phyloP scores from a whole-genome alignment of 2,113 vertebrate species.

The Labrus mixtus region DNA sequence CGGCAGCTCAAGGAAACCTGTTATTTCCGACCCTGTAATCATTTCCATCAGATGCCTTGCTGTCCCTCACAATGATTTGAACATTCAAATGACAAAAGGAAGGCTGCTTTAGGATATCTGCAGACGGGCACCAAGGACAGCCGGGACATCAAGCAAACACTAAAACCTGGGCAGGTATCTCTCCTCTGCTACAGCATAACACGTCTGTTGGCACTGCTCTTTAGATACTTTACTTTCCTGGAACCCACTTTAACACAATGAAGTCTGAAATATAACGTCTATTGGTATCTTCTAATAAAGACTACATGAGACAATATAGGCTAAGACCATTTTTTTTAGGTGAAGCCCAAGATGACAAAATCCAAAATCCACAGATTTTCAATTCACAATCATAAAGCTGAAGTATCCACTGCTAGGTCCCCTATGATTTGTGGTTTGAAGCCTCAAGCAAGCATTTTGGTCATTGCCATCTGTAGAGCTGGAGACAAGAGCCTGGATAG shows the following conservation, averaged over 20 bases:
- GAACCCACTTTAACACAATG: not conserved
- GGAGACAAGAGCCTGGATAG: too few species aligned
- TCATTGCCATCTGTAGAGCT: too few species aligned
- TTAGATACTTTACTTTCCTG: constrained; percentile 19
- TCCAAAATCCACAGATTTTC: too few species aligned
- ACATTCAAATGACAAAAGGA: constrained; percentile 75
- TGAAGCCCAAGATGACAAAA: too few species aligned
- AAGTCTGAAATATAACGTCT: not conserved
- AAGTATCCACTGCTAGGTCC: too few species aligned
- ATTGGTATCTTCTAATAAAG: not conserved
- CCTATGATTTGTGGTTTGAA: too few species aligned
- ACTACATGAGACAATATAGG: not conserved
- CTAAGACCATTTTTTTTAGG: not conserved
- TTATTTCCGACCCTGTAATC: constrained; percentile 86
- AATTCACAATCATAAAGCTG: too few species aligned
- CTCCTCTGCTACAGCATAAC: constrained; percentile 19
- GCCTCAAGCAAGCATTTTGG: too few species aligned
- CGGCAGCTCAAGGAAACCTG: constrained; percentile 75
- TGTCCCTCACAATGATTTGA: constrained; percentile 74
- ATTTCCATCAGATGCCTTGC: constrained; percentile 81
- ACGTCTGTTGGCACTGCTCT: constrained; percentile 33
- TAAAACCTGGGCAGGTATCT: constrained; percentile 18
- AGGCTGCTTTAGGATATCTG: constrained; percentile 51
- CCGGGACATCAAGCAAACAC: constrained; percentile 25
- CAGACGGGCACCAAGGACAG: constrained; percentile 63